These are phyloP conservation scores for Metridium senile DNA, from an alignment of 92 coral and sea anemone genomes.

Conservation along the genomic window DNA sequence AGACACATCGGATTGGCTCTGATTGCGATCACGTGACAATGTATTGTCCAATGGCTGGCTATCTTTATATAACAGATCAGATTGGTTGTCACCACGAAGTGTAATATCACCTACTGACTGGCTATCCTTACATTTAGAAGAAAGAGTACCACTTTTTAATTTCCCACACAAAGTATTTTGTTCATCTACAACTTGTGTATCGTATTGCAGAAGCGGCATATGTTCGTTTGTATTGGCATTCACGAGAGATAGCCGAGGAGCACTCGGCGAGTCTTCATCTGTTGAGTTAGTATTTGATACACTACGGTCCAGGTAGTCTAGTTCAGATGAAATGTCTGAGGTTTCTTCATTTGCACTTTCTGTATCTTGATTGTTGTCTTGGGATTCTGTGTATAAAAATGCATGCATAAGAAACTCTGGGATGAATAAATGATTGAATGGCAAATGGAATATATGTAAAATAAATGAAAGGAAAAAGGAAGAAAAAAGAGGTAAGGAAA, in stretches of 20 bases:
- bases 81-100: neutral
- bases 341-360: slow-evolving; percentile 37
- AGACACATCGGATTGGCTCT: neutral
- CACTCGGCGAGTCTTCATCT: slow-evolving; percentile 27
- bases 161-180: neutral
- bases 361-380: slow-evolving; percentile 4
- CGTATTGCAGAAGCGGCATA: neutral
- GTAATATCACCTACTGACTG: neutral
- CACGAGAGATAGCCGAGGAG: neutral
- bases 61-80: neutral
- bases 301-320: slow-evolving; percentile 66
- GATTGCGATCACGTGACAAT: neutral
- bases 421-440: slow-evolving; percentile 2
- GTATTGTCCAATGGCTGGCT: neutral
- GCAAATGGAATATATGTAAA: neutral
- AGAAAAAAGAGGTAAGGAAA: neutral
- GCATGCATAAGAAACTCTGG: neutral
- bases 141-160: neutral
- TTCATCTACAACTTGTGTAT: neutral
- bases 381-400: neutral
- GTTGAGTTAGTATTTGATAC: slow-evolving; percentile 24
- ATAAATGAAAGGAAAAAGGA: neutral
- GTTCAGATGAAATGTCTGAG: slow-evolving; percentile 77
- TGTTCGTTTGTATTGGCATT: neutral
- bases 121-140: neutral